A percentile compares a stretch with the other conserved stretches of the same genome.
Evolutionary conservation across 2,888 invertebrate genomes (phyloP).

Genomic region (Herminia tarsipennalis): DNA sequence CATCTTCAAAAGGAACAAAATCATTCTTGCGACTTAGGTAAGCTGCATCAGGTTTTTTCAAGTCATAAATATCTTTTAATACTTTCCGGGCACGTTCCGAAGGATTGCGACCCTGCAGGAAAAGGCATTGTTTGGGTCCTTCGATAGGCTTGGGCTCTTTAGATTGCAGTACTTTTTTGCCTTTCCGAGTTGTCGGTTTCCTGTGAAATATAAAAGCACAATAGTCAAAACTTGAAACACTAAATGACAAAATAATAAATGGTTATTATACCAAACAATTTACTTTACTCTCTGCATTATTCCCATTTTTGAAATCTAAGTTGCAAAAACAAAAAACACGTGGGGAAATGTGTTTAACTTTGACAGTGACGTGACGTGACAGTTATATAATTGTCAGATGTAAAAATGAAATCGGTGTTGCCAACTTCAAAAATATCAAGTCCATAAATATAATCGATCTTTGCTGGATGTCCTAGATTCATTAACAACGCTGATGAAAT

Average conservation of each 20-base stretch:
- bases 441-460: too few species aligned
- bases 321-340: conserved; percentile 18
- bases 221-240: background rate
- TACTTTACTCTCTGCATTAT: conserved; percentile 78
- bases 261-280: too few species aligned
- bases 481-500: too few species aligned
- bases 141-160: conserved; percentile 96
- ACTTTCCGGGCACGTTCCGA: conserved; percentile 89
- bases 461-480: too few species aligned
- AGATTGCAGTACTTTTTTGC: conserved; percentile 92
- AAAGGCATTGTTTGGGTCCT: conserved; percentile 93
- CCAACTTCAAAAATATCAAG: too few species aligned
- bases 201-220: conserved; percentile 80
- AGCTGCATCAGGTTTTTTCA: conserved; percentile 94
- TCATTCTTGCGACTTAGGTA: conserved; percentile 93
- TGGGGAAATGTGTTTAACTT: background rate
- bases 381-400: background rate
- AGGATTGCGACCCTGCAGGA: conserved; percentile 94
- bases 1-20: conserved; percentile 96
- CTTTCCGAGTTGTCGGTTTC: conserved; percentile 95
- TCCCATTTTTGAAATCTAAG: conserved; percentile 52
- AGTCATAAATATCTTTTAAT: conserved; percentile 93
- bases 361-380: background rate
- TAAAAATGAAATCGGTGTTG: too few species aligned
- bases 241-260: background rate